These are phyloP conservation scores for Siniperca knerii DNA, from an alignment of 2,113 vertebrate species.

Conservation along the genomic window DNA sequence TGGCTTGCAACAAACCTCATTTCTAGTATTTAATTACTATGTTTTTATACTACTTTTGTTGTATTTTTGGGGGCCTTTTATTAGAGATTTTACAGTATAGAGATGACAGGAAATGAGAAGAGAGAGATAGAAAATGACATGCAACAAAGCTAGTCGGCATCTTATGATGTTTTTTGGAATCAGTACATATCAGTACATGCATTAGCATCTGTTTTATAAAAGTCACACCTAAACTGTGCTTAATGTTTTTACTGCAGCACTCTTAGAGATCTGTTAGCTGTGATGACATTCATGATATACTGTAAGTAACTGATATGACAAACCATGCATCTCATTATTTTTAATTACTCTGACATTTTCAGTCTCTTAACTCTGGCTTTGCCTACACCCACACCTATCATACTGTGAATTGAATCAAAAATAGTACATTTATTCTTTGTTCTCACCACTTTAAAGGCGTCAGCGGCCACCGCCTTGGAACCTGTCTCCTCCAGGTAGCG, in stretches of 20 bases:
- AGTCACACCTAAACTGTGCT: not conserved
- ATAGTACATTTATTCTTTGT: not conserved
- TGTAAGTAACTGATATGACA: not conserved
- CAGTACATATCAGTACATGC: not conserved
- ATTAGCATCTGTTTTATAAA: not conserved
- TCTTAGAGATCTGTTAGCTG: not conserved
- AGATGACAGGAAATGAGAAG: not conserved
- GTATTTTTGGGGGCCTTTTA: not conserved
- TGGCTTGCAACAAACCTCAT: not conserved
- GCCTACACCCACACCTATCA: not conserved
- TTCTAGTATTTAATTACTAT: not conserved
- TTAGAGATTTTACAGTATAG: not conserved
- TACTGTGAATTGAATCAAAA: not conserved
- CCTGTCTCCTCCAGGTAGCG: constrained; percentile 94
- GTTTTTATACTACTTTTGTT: not conserved
- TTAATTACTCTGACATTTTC: not conserved
- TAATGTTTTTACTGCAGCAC: not conserved
- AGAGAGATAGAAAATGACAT: not conserved
- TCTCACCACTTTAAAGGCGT: constrained; percentile 93
- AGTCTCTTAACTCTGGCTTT: not conserved
- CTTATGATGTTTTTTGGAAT: not conserved
- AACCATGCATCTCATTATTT: not conserved
- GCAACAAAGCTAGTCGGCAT: not conserved
- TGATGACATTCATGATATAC: not conserved
- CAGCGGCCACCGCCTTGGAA: constrained; percentile 89